Conservation (phyloP, 2,797 vertebrate genomes). For the Sebastes steindachneri region DNA sequence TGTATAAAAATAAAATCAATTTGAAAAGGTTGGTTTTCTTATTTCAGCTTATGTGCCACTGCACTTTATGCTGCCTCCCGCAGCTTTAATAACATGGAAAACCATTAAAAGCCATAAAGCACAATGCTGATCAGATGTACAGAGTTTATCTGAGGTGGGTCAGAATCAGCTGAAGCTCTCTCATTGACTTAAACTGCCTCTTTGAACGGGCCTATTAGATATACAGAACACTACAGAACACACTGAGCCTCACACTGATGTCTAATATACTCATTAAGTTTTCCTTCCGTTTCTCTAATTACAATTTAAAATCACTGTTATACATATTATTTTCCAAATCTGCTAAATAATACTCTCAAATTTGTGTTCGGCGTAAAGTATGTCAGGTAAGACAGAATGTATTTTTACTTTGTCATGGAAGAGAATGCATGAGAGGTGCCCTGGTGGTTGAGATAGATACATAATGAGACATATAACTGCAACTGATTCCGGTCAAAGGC, state of each 20-base stretch:
- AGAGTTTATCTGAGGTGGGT: conserved; percentile 19
- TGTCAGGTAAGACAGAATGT: background rate
- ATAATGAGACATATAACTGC: background rate
- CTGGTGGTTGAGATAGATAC: background rate
- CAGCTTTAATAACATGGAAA: background rate
- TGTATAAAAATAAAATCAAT: background rate
- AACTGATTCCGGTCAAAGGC: too few relatives aligned
- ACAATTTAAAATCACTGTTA: background rate
- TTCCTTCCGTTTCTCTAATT: background rate
- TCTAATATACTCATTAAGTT: background rate
- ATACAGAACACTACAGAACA: background rate
- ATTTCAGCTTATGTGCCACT: background rate
- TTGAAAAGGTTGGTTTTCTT: background rate
- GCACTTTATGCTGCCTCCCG: background rate
- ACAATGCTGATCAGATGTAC: background rate
- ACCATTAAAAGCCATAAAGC: background rate
- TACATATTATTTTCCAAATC: background rate
- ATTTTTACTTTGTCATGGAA: background rate
- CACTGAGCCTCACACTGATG: background rate
- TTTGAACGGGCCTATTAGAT: conserved; percentile 33
- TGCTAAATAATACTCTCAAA: background rate
- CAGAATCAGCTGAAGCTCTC: conserved; percentile 8
- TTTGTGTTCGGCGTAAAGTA: background rate
- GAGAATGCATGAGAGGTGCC: background rate
- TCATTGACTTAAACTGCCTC: background rate